Evolutionary conservation across 2,113 vertebrate species (phyloP).

Genomic region (Boulengeromyrus knoepffleri): DNA sequence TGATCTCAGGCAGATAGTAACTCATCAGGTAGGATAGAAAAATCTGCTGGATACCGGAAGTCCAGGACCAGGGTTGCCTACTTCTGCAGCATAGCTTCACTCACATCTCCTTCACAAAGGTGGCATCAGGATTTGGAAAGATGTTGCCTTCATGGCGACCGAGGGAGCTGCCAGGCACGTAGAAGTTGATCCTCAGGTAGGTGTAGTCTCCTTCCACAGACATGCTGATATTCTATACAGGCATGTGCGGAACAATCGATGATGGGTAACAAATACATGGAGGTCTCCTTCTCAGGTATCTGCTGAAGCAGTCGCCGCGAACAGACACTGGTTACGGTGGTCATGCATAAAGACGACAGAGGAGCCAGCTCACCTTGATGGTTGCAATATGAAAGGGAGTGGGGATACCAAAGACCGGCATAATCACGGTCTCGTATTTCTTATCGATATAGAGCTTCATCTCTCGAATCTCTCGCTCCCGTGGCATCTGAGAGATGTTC

Average conservation of each 20-base stretch:
- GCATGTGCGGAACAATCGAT: not conserved
- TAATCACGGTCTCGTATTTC: conserved; percentile 90
- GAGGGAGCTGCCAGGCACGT: conserved; percentile 84
- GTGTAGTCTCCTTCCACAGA: conserved; percentile 93
- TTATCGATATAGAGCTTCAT: conserved; percentile 97
- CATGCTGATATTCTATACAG: conserved; percentile 84
- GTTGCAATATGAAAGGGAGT: conserved; percentile 94
- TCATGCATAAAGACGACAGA: not conserved
- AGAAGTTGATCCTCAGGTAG: conserved; percentile 92
- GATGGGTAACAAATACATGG: not conserved
- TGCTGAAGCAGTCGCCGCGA: not conserved
- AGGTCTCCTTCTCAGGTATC: not conserved
- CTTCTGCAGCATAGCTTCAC: conserved; percentile 23
- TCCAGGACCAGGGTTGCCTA: not conserved
- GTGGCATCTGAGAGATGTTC: conserved; percentile 84
- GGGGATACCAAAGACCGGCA: conserved; percentile 90
- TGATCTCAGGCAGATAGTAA: not conserved
- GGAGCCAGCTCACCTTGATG: conserved; percentile 72
- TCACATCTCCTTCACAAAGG: conserved; percentile 95
- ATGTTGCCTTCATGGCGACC: conserved; percentile 89
- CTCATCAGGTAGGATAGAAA: not conserved
- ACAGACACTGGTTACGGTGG: not conserved
- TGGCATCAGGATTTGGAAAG: conserved; percentile 91
- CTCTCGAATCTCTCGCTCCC: conserved; percentile 84
- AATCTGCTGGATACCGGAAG: not conserved